Evolutionary conservation across 2,797 vertebrate genomes (phyloP).

Genomic region (Pampus argenteus): DNA sequence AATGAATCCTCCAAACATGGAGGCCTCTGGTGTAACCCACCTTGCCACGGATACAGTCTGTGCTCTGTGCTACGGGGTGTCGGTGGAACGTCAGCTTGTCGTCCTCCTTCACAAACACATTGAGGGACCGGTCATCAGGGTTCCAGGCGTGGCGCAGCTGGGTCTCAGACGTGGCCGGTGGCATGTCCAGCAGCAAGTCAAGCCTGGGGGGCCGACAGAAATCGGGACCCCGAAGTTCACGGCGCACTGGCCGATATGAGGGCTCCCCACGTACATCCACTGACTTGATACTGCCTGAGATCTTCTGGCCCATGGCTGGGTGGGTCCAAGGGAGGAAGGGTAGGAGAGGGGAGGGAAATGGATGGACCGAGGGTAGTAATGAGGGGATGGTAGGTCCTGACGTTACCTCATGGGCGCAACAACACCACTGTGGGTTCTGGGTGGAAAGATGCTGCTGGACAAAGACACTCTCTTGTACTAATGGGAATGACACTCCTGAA

Average conservation of each 20-base stretch:
- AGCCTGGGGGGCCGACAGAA: conserved; percentile 93
- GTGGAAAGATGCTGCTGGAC: conserved; percentile 33
- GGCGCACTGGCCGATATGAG: conserved; percentile 91
- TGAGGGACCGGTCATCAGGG: conserved; percentile 95
- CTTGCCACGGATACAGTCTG: conserved; percentile 94
- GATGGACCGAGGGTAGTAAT: conserved; percentile 65
- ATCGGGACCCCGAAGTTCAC: conserved; percentile 91
- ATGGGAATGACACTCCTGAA: conserved; percentile 62
- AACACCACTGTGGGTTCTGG: conserved; percentile 23
- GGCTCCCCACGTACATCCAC: conserved; percentile 96
- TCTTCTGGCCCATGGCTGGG: conserved; percentile 98
- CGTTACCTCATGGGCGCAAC: conserved; percentile 79
- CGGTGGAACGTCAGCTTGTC: conserved; percentile 97
- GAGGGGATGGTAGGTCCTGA: conserved; percentile 59
- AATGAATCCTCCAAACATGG: conserved; percentile 95
- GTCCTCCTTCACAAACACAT: conserved; percentile 98
- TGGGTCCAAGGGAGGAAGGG: conserved; percentile 64
- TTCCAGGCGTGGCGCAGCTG: conserved; percentile 97
- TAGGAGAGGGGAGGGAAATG: conserved; percentile 55
- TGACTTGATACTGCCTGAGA: conserved; percentile 98
- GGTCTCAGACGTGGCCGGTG: conserved; percentile 85
- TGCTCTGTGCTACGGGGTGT: conserved; percentile 98
- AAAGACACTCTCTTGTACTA: conserved; percentile 40
- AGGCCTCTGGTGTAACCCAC: conserved; percentile 95
- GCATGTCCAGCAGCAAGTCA: conserved; percentile 97